phyloP scores from a whole-genome alignment of 2,113 vertebrate genomes.

The Psephotus haematonotus region DNA sequence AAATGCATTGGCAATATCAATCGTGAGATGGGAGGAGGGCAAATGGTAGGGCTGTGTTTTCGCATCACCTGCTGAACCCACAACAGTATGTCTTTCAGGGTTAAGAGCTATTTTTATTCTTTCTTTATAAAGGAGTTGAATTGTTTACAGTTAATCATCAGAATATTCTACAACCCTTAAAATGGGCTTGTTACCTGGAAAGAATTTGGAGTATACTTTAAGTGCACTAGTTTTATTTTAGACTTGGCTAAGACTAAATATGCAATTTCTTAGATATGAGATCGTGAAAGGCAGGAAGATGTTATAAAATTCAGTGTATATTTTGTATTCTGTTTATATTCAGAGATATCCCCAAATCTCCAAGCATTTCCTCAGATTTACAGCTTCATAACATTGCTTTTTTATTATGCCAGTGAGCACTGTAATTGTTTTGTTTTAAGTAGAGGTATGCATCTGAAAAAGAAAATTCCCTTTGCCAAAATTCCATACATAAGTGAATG shows the following conservation, averaged over 20 bases:
- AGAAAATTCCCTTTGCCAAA: conserved; percentile 52
- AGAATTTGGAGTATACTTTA: not conserved
- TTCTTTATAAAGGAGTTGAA: not conserved
- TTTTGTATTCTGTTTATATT: conserved; percentile 41
- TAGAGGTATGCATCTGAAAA: conserved; percentile 46
- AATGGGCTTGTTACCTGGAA: not conserved
- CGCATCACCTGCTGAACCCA: too few species aligned
- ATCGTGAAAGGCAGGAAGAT: not conserved
- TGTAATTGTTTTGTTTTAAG: conserved; percentile 32
- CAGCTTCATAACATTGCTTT: not conserved
- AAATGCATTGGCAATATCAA: too few species aligned
- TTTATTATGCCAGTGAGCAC: conserved; percentile 4
- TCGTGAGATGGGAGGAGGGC: too few species aligned
- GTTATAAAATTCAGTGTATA: conserved; percentile 11
- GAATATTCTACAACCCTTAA: not conserved
- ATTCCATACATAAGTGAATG: conserved; percentile 45
- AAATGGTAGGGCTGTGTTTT: too few species aligned
- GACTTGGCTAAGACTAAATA: not conserved
- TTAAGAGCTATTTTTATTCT: not conserved
- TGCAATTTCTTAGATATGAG: not conserved
- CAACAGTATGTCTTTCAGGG: not conserved
- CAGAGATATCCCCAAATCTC: not conserved
- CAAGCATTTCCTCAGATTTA: conserved; percentile 18
- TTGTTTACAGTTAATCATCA: not conserved
- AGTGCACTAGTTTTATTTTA: not conserved